Conservation (phyloP, 2,113 vertebrate genomes). For the Corynorhinus townsendii region DNA sequence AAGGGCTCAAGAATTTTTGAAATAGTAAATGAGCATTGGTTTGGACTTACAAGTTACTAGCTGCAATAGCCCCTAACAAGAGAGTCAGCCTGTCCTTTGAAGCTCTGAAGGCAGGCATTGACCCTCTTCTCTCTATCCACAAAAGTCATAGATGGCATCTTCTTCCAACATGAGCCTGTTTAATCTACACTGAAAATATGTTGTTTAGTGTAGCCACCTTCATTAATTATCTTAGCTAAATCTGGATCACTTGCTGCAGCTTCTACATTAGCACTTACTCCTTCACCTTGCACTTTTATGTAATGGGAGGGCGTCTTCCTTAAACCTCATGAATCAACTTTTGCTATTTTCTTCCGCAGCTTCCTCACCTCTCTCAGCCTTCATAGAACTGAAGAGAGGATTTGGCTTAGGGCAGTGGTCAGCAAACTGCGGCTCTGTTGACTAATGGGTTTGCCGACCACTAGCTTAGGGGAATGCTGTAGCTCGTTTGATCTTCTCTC, state of each 20-base stretch:
- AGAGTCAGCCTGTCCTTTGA: background rate
- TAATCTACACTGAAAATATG: background rate
- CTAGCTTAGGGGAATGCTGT: too few species aligned
- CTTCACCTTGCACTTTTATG: background rate
- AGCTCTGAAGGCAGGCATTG: background rate
- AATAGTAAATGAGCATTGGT: background rate
- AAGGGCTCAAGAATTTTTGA: too few species aligned
- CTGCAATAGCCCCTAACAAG: background rate
- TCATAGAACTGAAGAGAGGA: background rate
- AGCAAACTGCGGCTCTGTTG: too few species aligned
- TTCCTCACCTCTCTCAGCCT: background rate
- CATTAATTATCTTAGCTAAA: background rate
- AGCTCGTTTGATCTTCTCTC: background rate
- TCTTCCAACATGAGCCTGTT: background rate
- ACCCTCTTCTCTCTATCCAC: background rate
- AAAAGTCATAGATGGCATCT: background rate
- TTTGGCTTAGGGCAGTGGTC: too few species aligned
- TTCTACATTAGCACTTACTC: background rate
- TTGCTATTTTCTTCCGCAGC: background rate
- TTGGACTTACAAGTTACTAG: background rate
- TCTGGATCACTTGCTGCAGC: background rate
- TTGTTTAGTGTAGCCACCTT: background rate
- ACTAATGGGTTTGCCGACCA: too few species aligned
- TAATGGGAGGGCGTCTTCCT: background rate
- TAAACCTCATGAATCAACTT: background rate